phyloP scores from a whole-genome alignment of 2,888 invertebrate genomes.

The Euplexia lucipara region DNA sequence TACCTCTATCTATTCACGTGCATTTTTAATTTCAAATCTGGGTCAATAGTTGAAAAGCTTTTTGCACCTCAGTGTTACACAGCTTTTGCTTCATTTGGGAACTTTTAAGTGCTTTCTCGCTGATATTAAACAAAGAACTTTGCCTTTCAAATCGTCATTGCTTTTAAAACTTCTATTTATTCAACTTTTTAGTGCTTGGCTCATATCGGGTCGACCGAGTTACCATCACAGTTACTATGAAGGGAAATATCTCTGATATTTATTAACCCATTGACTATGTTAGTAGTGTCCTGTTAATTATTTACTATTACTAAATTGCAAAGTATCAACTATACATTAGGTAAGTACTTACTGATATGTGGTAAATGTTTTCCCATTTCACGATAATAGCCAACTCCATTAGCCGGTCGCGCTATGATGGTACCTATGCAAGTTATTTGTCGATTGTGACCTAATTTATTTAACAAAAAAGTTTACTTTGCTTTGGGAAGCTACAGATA shows the following conservation, averaged over 20 bases:
- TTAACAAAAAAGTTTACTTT: conserved; percentile 33
- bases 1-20: not conserved
- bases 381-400: conserved; percentile 50
- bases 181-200: conserved; percentile 36
- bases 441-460: conserved; percentile 58
- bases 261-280: not conserved
- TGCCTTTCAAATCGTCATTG: conserved; percentile 47
- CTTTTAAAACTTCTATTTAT: conserved; percentile 52
- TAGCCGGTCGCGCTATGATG: conserved; percentile 40
- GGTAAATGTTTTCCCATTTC: conserved; percentile 38
- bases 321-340: conserved; percentile 17
- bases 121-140: conserved; percentile 55
- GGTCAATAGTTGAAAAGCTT: conserved; percentile 40
- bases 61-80: conserved; percentile 42
- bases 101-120: conserved; percentile 55
- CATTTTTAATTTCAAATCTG: conserved; percentile 34
- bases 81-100: conserved; percentile 44
- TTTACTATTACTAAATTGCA: not conserved
- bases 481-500: conserved; percentile 16
- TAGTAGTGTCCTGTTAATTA: no score
- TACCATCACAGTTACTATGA: conserved; percentile 15
- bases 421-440: conserved; percentile 53
- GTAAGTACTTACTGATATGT: conserved; percentile 1
- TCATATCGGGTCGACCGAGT: conserved; percentile 17
- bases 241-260: conserved; percentile 12